Percentiles rank a stretch among this genome's conserved stretches.
Conservation (phyloP, 2,113 vertebrate genomes). For the Colaptes auratus region DNA sequence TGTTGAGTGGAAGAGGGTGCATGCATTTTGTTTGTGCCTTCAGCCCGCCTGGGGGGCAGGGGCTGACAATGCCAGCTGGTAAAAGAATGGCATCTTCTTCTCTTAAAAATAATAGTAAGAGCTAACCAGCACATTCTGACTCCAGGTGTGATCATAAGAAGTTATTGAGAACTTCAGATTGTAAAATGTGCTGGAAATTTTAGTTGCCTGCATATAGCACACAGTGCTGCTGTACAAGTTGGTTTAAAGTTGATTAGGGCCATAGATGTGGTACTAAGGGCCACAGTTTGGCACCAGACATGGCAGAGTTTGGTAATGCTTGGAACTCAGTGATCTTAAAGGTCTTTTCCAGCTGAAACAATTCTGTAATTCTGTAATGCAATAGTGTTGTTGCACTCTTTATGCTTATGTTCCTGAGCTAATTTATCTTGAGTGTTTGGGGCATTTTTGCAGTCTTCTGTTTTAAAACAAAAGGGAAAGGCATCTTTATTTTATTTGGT, state of each 20-base stretch:
- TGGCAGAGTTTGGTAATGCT: too few relatives aligned
- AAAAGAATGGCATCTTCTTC: neutral
- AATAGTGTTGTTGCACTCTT: neutral
- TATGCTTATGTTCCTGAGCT: neutral
- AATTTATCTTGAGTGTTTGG: neutral
- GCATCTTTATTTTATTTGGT: too few relatives aligned
- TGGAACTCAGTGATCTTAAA: too few relatives aligned
- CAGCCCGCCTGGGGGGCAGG: neutral
- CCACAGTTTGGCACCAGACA: too few relatives aligned
- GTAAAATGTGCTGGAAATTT: neutral
- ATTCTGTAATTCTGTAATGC: too few relatives aligned
- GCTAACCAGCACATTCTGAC: neutral
- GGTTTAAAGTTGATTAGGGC: neutral
- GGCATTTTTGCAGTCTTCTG: neutral
- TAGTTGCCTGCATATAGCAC: neutral
- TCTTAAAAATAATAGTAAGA: neutral
- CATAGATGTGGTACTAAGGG: neutral
- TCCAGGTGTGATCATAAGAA: neutral
- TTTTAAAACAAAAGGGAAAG: neutral
- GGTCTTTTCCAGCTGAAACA: too few relatives aligned
- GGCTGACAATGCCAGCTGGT: neutral
- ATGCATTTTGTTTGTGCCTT: neutral
- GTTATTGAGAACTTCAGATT: neutral
- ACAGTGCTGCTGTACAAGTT: neutral
- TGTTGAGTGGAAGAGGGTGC: neutral